phyloP scores from a whole-genome alignment of 2,888 invertebrate genomes.

The Scaptomyza flava region DNA sequence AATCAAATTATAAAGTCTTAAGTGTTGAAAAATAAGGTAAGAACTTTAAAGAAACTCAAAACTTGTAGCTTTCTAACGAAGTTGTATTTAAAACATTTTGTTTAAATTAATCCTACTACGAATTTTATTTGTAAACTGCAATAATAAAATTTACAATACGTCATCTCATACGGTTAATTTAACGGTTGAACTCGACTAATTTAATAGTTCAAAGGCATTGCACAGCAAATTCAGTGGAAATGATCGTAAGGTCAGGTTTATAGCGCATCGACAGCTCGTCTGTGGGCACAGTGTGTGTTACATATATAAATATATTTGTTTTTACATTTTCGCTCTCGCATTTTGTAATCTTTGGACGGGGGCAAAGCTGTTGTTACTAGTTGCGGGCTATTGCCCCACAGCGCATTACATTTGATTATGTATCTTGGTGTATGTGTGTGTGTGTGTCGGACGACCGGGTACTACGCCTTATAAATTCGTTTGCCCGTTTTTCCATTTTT shows the following conservation, averaged over 20 bases:
- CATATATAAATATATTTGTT: constrained; percentile 6
- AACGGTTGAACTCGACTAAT: constrained; percentile 5
- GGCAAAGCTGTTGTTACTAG: constrained; percentile 57
- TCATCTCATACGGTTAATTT: neutral
- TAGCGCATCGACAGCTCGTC: constrained; percentile 32
- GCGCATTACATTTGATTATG: constrained; percentile 76
- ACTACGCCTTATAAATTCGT: constrained; percentile 69
- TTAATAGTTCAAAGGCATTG: constrained; percentile 18
- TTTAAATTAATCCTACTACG: too few species aligned
- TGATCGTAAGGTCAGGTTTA: constrained; percentile 27
- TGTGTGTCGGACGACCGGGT: constrained; percentile 36
- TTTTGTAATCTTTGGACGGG: constrained; percentile 55
- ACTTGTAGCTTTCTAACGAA: too few species aligned
- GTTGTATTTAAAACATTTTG: too few species aligned
- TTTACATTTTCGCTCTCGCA: constrained; percentile 36
- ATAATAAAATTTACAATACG: neutral
- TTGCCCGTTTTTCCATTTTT: constrained; percentile 31
- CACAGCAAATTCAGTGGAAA: constrained; percentile 8
- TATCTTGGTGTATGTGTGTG: constrained; percentile 20
- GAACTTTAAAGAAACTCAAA: too few species aligned
- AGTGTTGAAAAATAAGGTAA: too few species aligned
- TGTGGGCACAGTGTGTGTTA: constrained; percentile 20
- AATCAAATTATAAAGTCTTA: too few species aligned
- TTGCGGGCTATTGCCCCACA: constrained; percentile 73
- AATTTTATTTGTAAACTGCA: neutral